Base-by-base conservation (phyloP, 2,797 vertebrate genomes). In the Gallinago solitaria region DNA sequence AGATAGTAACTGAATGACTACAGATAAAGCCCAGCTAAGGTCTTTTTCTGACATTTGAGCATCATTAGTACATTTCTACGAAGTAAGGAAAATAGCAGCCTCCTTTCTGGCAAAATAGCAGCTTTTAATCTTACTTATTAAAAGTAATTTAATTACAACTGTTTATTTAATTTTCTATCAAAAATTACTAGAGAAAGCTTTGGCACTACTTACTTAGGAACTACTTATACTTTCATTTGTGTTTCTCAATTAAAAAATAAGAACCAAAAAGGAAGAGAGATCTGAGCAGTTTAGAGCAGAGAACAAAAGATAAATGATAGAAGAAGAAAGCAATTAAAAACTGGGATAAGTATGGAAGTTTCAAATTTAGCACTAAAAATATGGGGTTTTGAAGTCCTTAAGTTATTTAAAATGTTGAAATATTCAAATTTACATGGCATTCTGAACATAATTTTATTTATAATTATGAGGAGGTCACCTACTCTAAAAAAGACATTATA, bases 141-240 rank as follows among this genome's bases (percentile, higher is more conserved):
- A 47, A 15, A 94, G 35, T 32, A 85, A 95, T 86, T 81, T 69
- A 88, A 86, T 93, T 92, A 71, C 53, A 93, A 60, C 11, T 68
- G 51, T 87, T 95, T 82, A 77, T 91, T 91, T 70, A 54, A 95
- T 94, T 91, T 92, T 91, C 76, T 69, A 48, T 63, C 28, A 87
- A 91, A 93, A 93, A 78, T 67, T 71, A 89, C 64, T 54, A 53
- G 35, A 78, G 57, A 93, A 16, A 81, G 20, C 35, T 82, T 48
- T 79, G 35, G 25, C 43, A 63, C 12, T 65, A 67, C 79, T 90
- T 91, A 87, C 89, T 82, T 80, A 90, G 77, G 65, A 90, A 59
- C 65, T 81, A 63, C 65, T 81, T 92, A 47, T 12, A 87, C 17
- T 82, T 93, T 39, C 39, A 60, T 71, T 83, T 89, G n/a, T 86